Conservation (phyloP, 2,888 invertebrate genomes). For the Archips crataeganus region DNA sequence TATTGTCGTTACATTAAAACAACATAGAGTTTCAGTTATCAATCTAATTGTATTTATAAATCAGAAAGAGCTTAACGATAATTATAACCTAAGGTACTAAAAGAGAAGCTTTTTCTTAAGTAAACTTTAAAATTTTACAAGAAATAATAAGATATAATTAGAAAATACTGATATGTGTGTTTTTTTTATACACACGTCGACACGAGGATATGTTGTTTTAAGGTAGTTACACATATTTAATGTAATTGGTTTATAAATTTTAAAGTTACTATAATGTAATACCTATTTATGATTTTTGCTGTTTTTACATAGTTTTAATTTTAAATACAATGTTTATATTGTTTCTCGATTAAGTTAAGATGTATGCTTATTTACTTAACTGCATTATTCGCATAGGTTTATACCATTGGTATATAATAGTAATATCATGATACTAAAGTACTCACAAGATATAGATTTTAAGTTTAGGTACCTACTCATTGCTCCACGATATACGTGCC, state of each 20-base stretch:
- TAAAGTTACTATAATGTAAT: too few relatives aligned
- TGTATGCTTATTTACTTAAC: background rate
- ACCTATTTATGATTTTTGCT: background rate
- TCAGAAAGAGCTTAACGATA: too few relatives aligned
- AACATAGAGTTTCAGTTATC: too few relatives aligned
- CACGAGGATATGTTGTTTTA: background rate
- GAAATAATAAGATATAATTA: too few relatives aligned
- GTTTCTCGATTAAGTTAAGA: background rate
- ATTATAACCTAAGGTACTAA: too few relatives aligned
- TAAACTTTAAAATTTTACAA: too few relatives aligned
- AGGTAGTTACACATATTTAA: background rate
- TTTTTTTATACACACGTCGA: too few relatives aligned
- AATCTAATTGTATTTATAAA: too few relatives aligned
- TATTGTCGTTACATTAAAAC: too few relatives aligned
- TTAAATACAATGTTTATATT: background rate
- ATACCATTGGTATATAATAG: background rate
- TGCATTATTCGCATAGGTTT: background rate
- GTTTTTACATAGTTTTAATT: background rate
- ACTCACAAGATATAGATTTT: background rate
- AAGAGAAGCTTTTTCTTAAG: too few relatives aligned
- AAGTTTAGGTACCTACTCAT: background rate
- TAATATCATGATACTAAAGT: background rate
- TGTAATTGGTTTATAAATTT: background rate
- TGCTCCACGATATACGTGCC: background rate
- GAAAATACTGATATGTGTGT: too few relatives aligned